Percentiles rank a stretch among this genome's conserved stretches.
phyloP scores from a whole-genome alignment of 2,888 invertebrate species.

The Conistra vaccinii region DNA sequence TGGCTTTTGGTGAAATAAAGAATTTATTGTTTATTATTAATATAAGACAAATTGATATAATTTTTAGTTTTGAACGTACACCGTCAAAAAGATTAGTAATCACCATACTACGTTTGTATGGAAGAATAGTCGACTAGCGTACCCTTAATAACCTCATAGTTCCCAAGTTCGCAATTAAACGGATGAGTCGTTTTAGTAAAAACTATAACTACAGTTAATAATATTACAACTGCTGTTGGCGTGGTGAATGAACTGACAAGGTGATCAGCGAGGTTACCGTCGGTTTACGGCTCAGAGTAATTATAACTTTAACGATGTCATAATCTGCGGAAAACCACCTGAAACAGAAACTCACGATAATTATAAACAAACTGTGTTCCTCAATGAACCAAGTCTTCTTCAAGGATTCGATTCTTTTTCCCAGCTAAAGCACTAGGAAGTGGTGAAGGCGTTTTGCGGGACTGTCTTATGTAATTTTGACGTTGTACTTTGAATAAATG shows the following conservation, averaged over 20 bases:
- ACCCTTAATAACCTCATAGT: not conserved
- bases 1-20: no score
- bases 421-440: no score
- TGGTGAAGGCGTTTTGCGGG: no score
- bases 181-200: slow-evolving; percentile 22
- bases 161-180: slow-evolving; percentile 44
- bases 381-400: not conserved
- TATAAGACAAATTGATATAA: no score
- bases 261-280: slow-evolving; percentile 43
- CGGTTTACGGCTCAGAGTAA: slow-evolving; percentile 22
- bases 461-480: no score
- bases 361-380: not conserved
- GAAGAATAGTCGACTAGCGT: no score
- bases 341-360: not conserved
- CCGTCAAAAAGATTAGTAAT: no score
- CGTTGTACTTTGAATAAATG: no score
- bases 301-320: slow-evolving; percentile 38
- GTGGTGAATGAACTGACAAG: slow-evolving; percentile 58
- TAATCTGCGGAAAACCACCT: slow-evolving; percentile 19
- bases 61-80: no score
- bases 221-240: slow-evolving; percentile 16
- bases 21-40: no score
- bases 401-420: not conserved
- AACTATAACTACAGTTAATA: slow-evolving; percentile 23
- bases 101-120: no score